These are phyloP conservation scores for Heliothis virescens DNA, from an alignment of 1,140 invertebrate species.

Conservation along the genomic window DNA sequence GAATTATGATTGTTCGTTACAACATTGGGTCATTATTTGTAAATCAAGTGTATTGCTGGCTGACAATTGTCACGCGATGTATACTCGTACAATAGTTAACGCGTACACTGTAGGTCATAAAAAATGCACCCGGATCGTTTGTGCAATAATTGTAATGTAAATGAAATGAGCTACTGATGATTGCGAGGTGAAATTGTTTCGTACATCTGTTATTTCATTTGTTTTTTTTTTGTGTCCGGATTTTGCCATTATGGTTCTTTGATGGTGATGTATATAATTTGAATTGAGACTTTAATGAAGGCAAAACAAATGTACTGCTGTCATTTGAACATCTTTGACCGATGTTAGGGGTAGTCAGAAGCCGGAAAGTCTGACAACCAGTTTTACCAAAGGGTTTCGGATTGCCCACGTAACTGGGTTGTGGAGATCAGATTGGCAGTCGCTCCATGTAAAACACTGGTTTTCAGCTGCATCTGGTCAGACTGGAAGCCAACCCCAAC, in stretches of 20 bases:
- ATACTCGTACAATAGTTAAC: slow-evolving; percentile 8
- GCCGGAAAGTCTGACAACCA: too few species aligned
- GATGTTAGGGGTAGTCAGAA: too few species aligned
- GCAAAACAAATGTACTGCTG: too few species aligned
- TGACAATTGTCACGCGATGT: slow-evolving; percentile 65
- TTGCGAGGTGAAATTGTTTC: slow-evolving; percentile 26
- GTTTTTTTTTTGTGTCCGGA: background rate
- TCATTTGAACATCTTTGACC: too few species aligned
- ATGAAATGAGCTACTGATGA: slow-evolving; percentile 47
- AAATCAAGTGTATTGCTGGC: slow-evolving; percentile 69
- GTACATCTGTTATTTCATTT: slow-evolving; percentile 32
- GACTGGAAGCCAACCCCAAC: too few species aligned
- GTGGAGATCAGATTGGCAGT: too few species aligned
- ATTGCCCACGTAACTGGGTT: too few species aligned
- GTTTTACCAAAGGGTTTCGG: too few species aligned
- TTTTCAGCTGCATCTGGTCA: too few species aligned
- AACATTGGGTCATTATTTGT: slow-evolving; percentile 75
- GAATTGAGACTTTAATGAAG: background rate
- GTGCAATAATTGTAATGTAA: slow-evolving; percentile 47
- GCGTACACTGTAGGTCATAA: slow-evolving; percentile 38
- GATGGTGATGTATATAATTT: background rate
- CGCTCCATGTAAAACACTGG: too few species aligned
- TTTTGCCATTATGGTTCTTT: slow-evolving; percentile 5
- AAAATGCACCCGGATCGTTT: slow-evolving; percentile 40
- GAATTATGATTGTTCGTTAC: slow-evolving; percentile 71